Percentiles rank a stretch among this genome's conserved stretches.
Conservation (phyloP, 2,797 vertebrate species). For the Sciurus vulgaris region DNA sequence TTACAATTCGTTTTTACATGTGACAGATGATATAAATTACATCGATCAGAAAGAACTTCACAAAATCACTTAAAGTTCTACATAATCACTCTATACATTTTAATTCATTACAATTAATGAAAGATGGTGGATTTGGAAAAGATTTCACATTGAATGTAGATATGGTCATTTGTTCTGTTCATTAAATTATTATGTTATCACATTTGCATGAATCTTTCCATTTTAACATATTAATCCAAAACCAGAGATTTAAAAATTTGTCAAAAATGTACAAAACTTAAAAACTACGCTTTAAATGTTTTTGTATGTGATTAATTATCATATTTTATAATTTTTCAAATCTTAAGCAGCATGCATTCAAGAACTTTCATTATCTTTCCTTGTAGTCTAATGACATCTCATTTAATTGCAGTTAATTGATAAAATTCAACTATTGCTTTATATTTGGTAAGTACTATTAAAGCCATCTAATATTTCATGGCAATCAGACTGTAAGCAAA, state of each 20-base stretch:
- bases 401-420: slow-evolving; percentile 73
- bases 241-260: slow-evolving; percentile 13
- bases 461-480: slow-evolving; percentile 54
- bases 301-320: slow-evolving; percentile 59
- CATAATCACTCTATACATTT: slow-evolving; percentile 79
- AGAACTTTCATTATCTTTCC: slow-evolving; percentile 76
- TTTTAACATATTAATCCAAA: slow-evolving; percentile 75
- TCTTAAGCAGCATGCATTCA: slow-evolving; percentile 76
- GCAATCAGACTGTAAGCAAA: slow-evolving; percentile 27
- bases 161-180: slow-evolving; percentile 77
- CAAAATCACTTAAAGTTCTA: slow-evolving; percentile 79
- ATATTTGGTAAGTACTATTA: slow-evolving; percentile 32
- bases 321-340: slow-evolving; percentile 79
- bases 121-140: slow-evolving; percentile 75
- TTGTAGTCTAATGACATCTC: slow-evolving; percentile 67
- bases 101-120: slow-evolving; percentile 84
- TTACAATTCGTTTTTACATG: slow-evolving; percentile 69
- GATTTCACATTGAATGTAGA: slow-evolving; percentile 75
- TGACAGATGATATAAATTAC: slow-evolving; percentile 69
- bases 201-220: slow-evolving; percentile 62
- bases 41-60: slow-evolving; percentile 67
- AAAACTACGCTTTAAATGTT: slow-evolving; percentile 2
- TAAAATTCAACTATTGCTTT: slow-evolving; percentile 45
- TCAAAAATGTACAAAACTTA: slow-evolving; percentile 49
- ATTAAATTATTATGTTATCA: slow-evolving; percentile 78